Base-by-base conservation (phyloP, 2,797 vertebrate species). In the Eutrigla gurnardus region DNA sequence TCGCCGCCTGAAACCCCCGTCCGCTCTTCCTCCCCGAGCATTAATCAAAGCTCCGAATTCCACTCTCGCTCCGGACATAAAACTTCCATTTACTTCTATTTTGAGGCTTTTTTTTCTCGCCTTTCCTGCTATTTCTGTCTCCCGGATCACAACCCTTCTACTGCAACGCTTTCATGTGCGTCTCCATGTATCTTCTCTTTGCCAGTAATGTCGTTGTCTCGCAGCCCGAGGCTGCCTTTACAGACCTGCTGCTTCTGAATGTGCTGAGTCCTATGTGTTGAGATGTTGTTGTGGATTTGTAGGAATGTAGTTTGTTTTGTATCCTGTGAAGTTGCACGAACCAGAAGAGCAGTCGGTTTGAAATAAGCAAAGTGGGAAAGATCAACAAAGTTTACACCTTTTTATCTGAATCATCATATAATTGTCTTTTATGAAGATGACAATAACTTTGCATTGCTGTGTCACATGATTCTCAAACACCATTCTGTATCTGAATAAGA, bases 31-130 rank as follows among this genome's bases (percentile, higher is more conserved):
- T 81, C 25, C 4, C 25, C 13, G 18, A 42, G 59, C 61, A 75
- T 70, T 60, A 71, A 80, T 88, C 69, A 82, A 78, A 75, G 2
- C 39, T 82, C 40, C 3, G 25, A 75, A 49, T 76, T 70, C 52
- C 25, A 11, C 37, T 7, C 57, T 70, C 6, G 4, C 53, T 71
- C 52, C 35, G 43, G 46, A 80, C 52, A 66, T 47, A 42, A 52
- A 67, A 77, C 67, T 57, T 70, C 59, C 42, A 74, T 81, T 80
- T 65, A 50, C 32, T 68, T 79, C 50, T 80, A 11, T 77, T 78
- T 73, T 3, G 0, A 77, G 54, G 18, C 37, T 86, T 39, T 7
- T 7, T 64, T 71, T 70, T 52, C 61, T 59, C 60, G 14, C 73
- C 75, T 67, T 73, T 73, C 46, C 57, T 75, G 63, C 67, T 69